Conservation (phyloP, 2,797 vertebrate genomes). For the Varecia variegata region DNA sequence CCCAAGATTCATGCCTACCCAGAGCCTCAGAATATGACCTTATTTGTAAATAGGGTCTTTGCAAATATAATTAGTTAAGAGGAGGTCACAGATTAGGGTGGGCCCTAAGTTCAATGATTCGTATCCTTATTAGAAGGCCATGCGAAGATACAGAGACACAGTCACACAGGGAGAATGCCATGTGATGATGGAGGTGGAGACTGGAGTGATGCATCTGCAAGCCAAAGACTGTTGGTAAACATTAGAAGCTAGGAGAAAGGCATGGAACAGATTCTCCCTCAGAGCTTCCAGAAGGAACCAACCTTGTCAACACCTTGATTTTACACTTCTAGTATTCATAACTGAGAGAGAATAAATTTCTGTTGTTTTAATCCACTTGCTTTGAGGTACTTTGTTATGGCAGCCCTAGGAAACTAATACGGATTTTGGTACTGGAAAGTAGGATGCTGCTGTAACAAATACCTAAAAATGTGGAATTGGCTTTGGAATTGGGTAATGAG, state of each 20-base stretch:
- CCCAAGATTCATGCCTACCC: neutral
- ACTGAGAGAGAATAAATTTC: neutral
- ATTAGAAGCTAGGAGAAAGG: neutral
- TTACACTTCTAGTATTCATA: neutral
- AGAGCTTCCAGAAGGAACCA: neutral
- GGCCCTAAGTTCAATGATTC: neutral
- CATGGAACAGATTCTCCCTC: neutral
- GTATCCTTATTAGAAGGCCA: neutral
- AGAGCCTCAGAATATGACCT: constrained; percentile 9
- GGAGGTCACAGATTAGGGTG: neutral
- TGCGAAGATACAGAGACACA: neutral
- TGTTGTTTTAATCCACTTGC: neutral
- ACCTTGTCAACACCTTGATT: neutral
- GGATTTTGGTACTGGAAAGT: neutral
- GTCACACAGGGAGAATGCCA: neutral
- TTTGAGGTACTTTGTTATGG: neutral
- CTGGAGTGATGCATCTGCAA: neutral
- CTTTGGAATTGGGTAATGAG: neutral
- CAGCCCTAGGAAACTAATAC: neutral
- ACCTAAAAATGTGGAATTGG: constrained; percentile 8
- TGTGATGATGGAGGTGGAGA: neutral
- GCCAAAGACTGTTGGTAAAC: neutral
- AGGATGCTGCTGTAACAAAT: neutral
- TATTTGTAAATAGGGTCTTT: constrained; percentile 29
- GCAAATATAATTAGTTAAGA: constrained; percentile 3